phyloP scores from a whole-genome alignment of 2,888 invertebrate genomes.

The Tachystola acroxantha region DNA sequence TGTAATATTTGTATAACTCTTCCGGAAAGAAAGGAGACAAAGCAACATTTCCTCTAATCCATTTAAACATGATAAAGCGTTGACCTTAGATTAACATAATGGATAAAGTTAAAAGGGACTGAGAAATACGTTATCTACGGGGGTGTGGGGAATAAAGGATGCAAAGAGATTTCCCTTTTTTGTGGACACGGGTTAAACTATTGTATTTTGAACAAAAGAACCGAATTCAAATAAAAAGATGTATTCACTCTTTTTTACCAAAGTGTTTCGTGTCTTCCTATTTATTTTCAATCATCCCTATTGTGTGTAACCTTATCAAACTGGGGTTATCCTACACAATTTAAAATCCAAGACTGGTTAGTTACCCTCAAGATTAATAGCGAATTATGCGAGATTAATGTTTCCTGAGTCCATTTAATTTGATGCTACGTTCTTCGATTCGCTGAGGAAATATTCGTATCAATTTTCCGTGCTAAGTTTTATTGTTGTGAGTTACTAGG shows the following conservation, averaged over 20 bases:
- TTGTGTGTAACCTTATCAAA: not conserved
- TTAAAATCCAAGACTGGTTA: not conserved
- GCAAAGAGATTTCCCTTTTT: constrained; percentile 52
- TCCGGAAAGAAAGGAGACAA: constrained; percentile 29
- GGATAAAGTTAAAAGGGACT: constrained; percentile 60
- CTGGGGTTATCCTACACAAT: not conserved
- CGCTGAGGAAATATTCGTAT: too few species aligned
- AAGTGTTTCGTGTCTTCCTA: constrained; percentile 10
- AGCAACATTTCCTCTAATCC: constrained; percentile 49
- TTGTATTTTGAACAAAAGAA: constrained; percentile 53
- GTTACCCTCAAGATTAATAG: not conserved
- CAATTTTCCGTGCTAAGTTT: too few species aligned
- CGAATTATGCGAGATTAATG: constrained; percentile 1
- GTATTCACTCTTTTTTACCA: constrained; percentile 19
- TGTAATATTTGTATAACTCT: constrained; percentile 3
- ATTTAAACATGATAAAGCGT: constrained; percentile 54
- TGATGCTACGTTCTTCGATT: not conserved
- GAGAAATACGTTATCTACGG: constrained; percentile 51
- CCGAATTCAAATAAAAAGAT: constrained; percentile 35
- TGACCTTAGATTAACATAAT: constrained; percentile 62
- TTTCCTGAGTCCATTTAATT: not conserved
- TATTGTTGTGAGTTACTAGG: too few species aligned
- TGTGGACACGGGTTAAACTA: constrained; percentile 49
- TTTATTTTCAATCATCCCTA: constrained; percentile 12
- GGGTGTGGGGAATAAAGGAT: constrained; percentile 39